Conservation (phyloP, 2,888 invertebrate genomes). For the Temnothorax unifasciatus region DNA sequence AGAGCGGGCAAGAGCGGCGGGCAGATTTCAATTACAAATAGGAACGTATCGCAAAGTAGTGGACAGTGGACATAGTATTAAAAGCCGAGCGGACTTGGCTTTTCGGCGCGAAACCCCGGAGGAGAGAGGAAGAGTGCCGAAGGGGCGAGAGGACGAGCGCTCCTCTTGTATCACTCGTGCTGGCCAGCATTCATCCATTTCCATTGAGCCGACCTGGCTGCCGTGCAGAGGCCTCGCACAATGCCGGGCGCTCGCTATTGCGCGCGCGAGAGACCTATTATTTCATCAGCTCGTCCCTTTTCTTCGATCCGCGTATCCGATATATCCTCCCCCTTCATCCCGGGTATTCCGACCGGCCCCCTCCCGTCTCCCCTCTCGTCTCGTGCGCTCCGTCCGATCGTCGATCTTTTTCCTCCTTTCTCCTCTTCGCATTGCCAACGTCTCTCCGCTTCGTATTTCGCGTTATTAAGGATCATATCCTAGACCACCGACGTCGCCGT, state of each 20-base stretch:
- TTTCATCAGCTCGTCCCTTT: conserved; percentile 69
- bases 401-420: conserved; percentile 23
- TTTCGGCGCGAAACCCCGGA: conserved; percentile 71
- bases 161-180: conserved; percentile 62
- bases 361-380: neutral
- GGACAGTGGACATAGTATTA: conserved; percentile 59
- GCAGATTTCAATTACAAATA: conserved; percentile 53
- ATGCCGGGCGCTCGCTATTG: conserved; percentile 73
- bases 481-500: conserved; percentile 51
- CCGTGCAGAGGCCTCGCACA: conserved; percentile 71
- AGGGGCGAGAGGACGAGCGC: neutral
- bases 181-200: conserved; percentile 76
- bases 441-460: conserved; percentile 62
- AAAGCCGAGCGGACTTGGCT: conserved; percentile 64
- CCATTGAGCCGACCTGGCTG: conserved; percentile 74
- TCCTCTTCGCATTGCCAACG: conserved; percentile 58
- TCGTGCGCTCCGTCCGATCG: conserved; percentile 9
- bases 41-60: conserved; percentile 45
- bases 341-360: neutral
- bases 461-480: conserved; percentile 74
- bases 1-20: neutral
- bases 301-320: conserved; percentile 65
- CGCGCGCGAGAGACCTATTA: conserved; percentile 74
- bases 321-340: conserved; percentile 56
- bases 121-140: conserved; percentile 32